These are phyloP conservation scores for Dryocosmus kuriphilus DNA, from an alignment of 2,888 invertebrate species.

Conservation along the genomic window DNA sequence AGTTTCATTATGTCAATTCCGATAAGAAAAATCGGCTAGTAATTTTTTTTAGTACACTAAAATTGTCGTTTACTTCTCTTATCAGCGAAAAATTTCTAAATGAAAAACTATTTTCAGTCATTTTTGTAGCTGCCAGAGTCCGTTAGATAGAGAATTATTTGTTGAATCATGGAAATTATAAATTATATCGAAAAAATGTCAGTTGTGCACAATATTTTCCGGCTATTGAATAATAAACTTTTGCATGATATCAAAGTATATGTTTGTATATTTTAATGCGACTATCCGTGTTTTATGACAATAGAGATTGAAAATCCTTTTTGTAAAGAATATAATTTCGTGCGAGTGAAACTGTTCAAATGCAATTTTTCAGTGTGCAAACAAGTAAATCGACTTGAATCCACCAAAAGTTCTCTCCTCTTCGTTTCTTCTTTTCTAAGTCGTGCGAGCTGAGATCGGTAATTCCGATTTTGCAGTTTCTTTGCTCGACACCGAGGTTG, in stretches of 20 bases:
- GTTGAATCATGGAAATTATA: too few relatives aligned
- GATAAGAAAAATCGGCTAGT: too few relatives aligned
- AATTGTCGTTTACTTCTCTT: too few relatives aligned
- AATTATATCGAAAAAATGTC: neutral
- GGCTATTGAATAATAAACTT: too few relatives aligned
- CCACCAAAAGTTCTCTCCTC: slow-evolving; percentile 8
- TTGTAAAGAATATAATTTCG: neutral
- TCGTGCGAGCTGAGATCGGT: slow-evolving; percentile 18
- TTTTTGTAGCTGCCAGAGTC: neutral
- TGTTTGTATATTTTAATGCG: neutral
- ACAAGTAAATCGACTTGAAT: neutral
- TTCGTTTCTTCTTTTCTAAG: slow-evolving; percentile 19
- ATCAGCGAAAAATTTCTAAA: neutral
- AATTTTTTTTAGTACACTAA: too few relatives aligned
- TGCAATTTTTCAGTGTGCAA: neutral
- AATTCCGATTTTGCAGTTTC: slow-evolving; percentile 37
- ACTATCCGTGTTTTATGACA: neutral
- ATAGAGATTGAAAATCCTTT: neutral
- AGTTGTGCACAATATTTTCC: neutral
- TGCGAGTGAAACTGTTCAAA: neutral
- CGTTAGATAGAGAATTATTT: too few relatives aligned
- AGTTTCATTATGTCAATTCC: too few relatives aligned
- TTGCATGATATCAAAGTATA: too few relatives aligned
- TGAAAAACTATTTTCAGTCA: slow-evolving; percentile 8
- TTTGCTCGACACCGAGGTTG: slow-evolving; percentile 42